Conservation (phyloP, 2,888 invertebrate species). For the Neuroscelio doddi region DNA sequence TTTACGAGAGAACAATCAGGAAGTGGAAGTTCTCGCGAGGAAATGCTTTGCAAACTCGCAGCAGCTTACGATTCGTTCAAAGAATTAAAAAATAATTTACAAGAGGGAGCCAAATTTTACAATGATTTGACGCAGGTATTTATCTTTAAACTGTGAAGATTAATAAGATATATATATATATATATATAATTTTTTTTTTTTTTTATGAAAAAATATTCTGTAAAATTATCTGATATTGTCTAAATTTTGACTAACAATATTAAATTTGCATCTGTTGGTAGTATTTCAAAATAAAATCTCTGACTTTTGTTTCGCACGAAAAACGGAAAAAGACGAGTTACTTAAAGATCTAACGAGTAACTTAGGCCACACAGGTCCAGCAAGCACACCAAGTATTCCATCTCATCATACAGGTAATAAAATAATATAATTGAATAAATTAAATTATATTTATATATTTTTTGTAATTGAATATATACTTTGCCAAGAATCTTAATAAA, state of each 20-base stretch:
- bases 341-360: constrained; percentile 93
- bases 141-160: too few species aligned
- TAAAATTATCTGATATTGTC: too few species aligned
- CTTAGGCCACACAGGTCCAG: constrained; percentile 78
- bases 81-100: constrained; percentile 91
- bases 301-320: constrained; percentile 98
- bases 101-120: constrained; percentile 97
- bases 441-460: constrained; percentile 5
- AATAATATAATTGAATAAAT: not conserved
- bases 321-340: constrained; percentile 98
- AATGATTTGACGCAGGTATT: constrained; percentile 89
- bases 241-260: constrained; percentile 2
- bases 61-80: constrained; percentile 94
- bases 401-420: constrained; percentile 74
- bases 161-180: too few species aligned
- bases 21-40: constrained; percentile 79
- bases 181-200: too few species aligned
- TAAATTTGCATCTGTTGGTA: constrained; percentile 82
- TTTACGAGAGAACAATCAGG: constrained; percentile 73
- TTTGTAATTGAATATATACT: too few species aligned
- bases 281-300: constrained; percentile 97
- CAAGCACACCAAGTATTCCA: constrained; percentile 75
- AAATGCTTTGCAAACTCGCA: constrained; percentile 87
- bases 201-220: too few species aligned
- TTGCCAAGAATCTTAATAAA: too few species aligned